Evolutionary conservation across 2,113 vertebrate species (phyloP).

Genomic region (Zosterops hypoxanthus): DNA sequence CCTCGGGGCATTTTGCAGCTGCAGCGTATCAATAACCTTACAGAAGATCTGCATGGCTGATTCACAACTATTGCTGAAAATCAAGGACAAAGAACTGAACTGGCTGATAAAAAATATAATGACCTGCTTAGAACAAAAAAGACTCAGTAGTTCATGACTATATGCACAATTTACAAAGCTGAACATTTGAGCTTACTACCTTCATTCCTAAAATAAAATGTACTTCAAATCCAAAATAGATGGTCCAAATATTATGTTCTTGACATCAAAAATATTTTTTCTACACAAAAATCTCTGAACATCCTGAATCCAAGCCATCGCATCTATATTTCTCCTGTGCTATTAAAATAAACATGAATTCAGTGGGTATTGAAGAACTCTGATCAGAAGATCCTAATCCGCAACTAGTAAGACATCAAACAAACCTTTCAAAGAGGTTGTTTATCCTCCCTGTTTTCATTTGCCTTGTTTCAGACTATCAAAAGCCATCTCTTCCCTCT

Average conservation of each 20-base stretch:
- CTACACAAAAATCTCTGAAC: not conserved
- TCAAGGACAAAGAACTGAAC: not conserved
- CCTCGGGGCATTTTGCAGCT: not conserved
- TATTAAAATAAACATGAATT: not conserved
- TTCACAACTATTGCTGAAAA: not conserved
- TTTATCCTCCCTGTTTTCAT: not conserved
- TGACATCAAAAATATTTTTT: not conserved
- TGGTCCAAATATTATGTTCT: not conserved
- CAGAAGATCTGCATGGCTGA: not conserved
- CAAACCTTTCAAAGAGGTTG: not conserved
- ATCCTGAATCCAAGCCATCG: not conserved
- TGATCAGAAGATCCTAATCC: not conserved
- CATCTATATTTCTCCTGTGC: not conserved
- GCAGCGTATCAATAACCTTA: not conserved
- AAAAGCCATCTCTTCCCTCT: rapidly evolving
- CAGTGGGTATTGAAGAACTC: not conserved
- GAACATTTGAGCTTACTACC: not conserved
- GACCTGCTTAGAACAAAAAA: not conserved
- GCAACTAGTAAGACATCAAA: conserved; percentile 16
- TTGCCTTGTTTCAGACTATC: not conserved
- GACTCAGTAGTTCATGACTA: not conserved
- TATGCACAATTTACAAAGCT: not conserved
- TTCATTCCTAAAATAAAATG: not conserved
- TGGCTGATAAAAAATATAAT: not conserved
- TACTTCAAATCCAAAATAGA: not conserved